phyloP scores from a whole-genome alignment of 2,888 invertebrate species.

The Automeris io region DNA sequence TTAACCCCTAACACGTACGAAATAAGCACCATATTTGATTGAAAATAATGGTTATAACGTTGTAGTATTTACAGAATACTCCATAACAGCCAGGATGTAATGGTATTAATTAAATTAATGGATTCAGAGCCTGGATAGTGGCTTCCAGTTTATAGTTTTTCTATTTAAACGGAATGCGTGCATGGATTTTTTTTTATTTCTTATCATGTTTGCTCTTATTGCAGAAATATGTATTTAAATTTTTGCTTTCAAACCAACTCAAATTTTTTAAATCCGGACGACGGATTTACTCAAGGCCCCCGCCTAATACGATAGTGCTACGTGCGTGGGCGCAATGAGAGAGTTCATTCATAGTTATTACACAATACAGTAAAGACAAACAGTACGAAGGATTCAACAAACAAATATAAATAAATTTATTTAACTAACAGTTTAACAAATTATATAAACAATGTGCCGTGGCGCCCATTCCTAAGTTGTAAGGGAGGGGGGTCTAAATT shows the following conservation, averaged over 20 bases:
- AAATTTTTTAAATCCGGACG: constrained; percentile 7
- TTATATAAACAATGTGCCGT: too few species aligned
- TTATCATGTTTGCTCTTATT: background rate
- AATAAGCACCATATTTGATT: background rate
- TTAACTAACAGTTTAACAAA: too few species aligned
- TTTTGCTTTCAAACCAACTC: background rate
- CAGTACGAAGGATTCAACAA: too few species aligned
- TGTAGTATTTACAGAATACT: constrained; percentile 15
- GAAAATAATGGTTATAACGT: constrained; percentile 1
- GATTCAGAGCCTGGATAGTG: constrained; percentile 16
- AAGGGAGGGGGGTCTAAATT: too few species aligned
- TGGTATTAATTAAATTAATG: constrained; percentile 36
- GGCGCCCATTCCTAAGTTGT: too few species aligned
- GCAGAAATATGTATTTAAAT: background rate
- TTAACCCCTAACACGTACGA: background rate
- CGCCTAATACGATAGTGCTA: constrained; percentile 9
- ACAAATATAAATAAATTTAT: too few species aligned
- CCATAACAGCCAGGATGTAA: constrained; percentile 21
- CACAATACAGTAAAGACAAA: background rate
- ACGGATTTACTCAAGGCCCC: constrained; percentile 32
- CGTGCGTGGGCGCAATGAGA: constrained; percentile 37
- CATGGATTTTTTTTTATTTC: too few species aligned
- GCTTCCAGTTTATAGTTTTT: constrained; percentile 1
- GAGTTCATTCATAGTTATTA: constrained; percentile 32
- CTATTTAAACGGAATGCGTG: too few species aligned